phyloP scores from a whole-genome alignment of 2,888 invertebrate species.

The Lordiphosa andalusiaca region DNA sequence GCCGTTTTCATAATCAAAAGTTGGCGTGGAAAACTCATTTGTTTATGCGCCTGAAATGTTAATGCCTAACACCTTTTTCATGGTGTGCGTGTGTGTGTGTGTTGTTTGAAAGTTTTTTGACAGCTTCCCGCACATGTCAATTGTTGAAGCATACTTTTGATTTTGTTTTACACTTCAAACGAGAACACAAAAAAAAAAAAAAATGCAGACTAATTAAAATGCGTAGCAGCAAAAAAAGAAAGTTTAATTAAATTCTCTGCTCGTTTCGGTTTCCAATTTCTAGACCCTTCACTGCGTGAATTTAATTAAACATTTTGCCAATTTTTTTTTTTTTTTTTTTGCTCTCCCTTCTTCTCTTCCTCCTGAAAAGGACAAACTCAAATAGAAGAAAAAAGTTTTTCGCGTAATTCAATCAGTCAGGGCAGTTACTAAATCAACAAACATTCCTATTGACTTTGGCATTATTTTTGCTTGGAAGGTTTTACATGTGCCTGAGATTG shows the following conservation, averaged over 20 bases:
- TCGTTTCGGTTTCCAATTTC: constrained; percentile 55
- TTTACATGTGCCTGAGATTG: constrained; percentile 19
- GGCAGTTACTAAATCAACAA: constrained; percentile 67
- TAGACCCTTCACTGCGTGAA: constrained; percentile 28
- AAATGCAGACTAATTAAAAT: constrained; percentile 65
- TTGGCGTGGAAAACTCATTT: constrained; percentile 64
- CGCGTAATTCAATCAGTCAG: constrained; percentile 63
- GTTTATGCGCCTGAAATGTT: constrained; percentile 69
- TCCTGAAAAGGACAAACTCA: constrained; percentile 9
- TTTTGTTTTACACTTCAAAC: constrained; percentile 52
- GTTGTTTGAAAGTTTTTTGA: constrained; percentile 70
- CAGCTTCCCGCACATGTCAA: constrained; percentile 48
- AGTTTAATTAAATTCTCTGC: constrained; percentile 69
- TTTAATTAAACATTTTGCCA: constrained; percentile 68
- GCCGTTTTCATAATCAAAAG: constrained; percentile 62
- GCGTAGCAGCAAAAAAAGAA: constrained; percentile 52
- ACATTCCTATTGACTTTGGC: constrained; percentile 35
- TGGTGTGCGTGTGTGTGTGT: constrained; percentile 21
- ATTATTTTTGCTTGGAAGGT: constrained; percentile 25
- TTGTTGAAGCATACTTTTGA: constrained; percentile 58
- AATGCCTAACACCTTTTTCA: constrained; percentile 54
- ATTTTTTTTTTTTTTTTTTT: constrained; percentile 41
- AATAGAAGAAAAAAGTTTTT: constrained; percentile 20
- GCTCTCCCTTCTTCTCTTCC: constrained; percentile 17
- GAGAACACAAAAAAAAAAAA: constrained; percentile 20